phyloP scores from a whole-genome alignment of 1,140 invertebrate genomes.

The Papilio polytes region DNA sequence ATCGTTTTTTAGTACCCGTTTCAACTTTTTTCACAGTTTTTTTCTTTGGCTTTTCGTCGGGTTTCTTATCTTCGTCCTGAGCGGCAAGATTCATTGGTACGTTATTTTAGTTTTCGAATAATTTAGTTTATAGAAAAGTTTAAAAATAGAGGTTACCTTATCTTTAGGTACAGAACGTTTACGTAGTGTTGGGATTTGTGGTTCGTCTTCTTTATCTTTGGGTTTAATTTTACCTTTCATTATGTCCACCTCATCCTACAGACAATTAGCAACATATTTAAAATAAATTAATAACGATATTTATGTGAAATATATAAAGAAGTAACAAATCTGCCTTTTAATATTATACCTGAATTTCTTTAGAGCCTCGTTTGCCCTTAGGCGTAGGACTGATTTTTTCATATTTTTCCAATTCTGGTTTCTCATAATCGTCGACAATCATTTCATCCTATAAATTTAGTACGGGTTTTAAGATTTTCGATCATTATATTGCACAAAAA shows the following conservation, averaged over 20 bases:
- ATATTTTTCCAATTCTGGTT: conserved; percentile 80
- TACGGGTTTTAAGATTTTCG: not conserved
- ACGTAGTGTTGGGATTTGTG: too few species aligned
- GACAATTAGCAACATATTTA: conserved; percentile 47
- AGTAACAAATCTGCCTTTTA: not conserved
- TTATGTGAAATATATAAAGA: not conserved
- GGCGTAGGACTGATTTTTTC: conserved; percentile 75
- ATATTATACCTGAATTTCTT: conserved; percentile 69
- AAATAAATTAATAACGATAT: not conserved
- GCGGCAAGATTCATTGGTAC: too few species aligned
- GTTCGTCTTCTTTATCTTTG: too few species aligned
- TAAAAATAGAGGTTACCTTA: too few species aligned
- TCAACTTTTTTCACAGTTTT: too few species aligned
- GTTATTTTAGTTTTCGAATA: too few species aligned
- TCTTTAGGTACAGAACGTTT: too few species aligned
- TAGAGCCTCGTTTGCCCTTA: conserved; percentile 78
- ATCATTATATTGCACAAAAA: not conserved
- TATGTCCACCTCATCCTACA: conserved; percentile 74
- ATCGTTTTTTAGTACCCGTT: too few species aligned
- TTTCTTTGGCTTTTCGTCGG: too few species aligned
- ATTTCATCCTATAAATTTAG: conserved; percentile 53
- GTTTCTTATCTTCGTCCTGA: too few species aligned
- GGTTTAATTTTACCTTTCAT: conserved; percentile 71
- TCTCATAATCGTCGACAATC: conserved; percentile 71
- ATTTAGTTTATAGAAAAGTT: too few species aligned